Evolutionary conservation across 2,888 invertebrate species (phyloP).

Genomic region (Sinhomidia bicolor): DNA sequence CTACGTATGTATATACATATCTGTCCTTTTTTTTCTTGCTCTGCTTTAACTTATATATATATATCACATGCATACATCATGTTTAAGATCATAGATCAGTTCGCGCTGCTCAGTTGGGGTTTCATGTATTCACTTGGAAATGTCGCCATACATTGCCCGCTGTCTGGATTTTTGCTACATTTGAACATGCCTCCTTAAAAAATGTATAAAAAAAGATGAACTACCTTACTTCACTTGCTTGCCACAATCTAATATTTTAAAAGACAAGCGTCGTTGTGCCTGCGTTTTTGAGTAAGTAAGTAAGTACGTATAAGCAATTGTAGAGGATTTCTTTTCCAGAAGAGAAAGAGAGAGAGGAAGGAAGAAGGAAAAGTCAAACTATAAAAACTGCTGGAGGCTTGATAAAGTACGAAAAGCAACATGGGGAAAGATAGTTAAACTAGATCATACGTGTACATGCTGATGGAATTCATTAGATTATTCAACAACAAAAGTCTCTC

Average conservation of each 20-base stretch:
- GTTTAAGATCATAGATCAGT: slow-evolving; percentile 38
- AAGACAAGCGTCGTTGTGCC: not conserved
- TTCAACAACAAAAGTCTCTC: not conserved
- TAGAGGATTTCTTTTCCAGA: slow-evolving; percentile 16
- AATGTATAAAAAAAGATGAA: not conserved
- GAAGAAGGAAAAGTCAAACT: slow-evolving; percentile 4
- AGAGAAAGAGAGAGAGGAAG: slow-evolving; percentile 17
- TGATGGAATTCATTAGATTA: slow-evolving; percentile 30
- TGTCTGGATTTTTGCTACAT: slow-evolving; percentile 38
- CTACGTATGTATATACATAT: no score
- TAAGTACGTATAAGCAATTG: no score
- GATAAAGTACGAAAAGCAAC: not conserved
- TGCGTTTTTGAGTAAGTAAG: not conserved
- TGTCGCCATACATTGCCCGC: slow-evolving; percentile 29
- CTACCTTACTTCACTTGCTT: not conserved
- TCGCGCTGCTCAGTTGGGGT: slow-evolving; percentile 42
- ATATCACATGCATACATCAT: not conserved
- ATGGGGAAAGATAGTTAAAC: not conserved
- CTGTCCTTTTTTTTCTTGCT: no score
- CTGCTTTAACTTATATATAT: no score
- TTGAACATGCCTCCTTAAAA: not conserved
- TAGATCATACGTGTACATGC: not conserved
- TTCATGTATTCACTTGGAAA: slow-evolving; percentile 26
- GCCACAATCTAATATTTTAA: not conserved
- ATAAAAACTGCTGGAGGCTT: slow-evolving; percentile 30